Base-by-base conservation (phyloP, 2,888 invertebrate genomes). In the Helleia helle region DNA sequence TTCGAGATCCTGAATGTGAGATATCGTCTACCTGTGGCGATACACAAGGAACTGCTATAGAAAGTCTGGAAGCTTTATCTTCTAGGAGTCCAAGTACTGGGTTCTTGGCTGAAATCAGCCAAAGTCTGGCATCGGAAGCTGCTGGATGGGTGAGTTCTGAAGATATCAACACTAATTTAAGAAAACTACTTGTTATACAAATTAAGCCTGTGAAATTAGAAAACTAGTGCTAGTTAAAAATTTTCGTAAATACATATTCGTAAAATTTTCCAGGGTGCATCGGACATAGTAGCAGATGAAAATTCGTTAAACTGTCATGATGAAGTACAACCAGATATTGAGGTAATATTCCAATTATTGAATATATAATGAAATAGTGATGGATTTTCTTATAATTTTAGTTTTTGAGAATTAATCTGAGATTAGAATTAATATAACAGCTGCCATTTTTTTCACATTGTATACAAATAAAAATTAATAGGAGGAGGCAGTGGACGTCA, bases 101-200 rank as follows among this genome's bases (percentile, higher is more conserved):
- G 0, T 85, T 87, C 58, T 58, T 87, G 17, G 83, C 84, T 1
- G 86, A 84, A 51, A 84, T 87, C 50, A 84, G 77, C 9, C 85
- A 84, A 54, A 84, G 83, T 15, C 55, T 86, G 17, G 75, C 70
- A 0, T 69, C 72, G 0, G 79, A 79, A 27, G 68, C 68, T 1
- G 67, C 65, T 13, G 66, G 60, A 38, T 79, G 84, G 83, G 86
- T 86, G 41, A 63, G 64, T 51, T 22, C n/a, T n/a, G n/a, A n/a
- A n/a, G n/a, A n/a, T n/a, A n/a, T n/a, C n/a, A n/a, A n/a, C n/a
- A n/a, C n/a, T n/a, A n/a, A n/a, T n/a, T n/a, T n/a, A n/a, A n/a
- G n/a, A n/a, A n/a, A n/a, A n/a, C n/a, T n/a, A n/a, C n/a, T n/a
- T n/a, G n/a, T n/a, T n/a, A n/a, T n/a, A n/a, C n/a, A n/a, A n/a